Evolutionary conservation across 2,797 vertebrate species (phyloP), one percentile per base, ranked within the genome.

Genomic region (Trichosurus vulpecula): DNA sequence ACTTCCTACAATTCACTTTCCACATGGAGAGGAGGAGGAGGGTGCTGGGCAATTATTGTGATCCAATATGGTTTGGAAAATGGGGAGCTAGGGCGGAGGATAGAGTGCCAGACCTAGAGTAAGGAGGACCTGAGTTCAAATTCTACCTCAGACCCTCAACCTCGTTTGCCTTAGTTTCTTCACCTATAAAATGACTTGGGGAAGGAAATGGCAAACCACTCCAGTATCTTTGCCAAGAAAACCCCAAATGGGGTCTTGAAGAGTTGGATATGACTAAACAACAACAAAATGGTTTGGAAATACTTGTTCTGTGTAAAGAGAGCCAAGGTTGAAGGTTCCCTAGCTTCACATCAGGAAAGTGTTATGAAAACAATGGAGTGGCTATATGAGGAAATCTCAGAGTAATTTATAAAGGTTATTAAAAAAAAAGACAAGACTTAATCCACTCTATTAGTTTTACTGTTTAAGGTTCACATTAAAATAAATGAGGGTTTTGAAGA

Each of bases 361-460:
- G n/a, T 51, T 81, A 81, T 41, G 66, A 47, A 87, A 87, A 51
- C 41, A 51, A 87, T 4, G 13, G 74, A 47, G 74, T 41, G 74
- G 74, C 74, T 87, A 27, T 51, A 51, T 51, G 74, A 87, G 25
- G 41, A 87, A 87, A 87, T 87, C 41, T 87, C 22, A 1, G 74
- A 87, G 74, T 51, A 87, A 87, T 87, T 87, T 87, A 87, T 87
- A 87, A 87, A 87, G 74, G 74, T 87, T 87, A 51, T 87, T 87
- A 81, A 81, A 87, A 74, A 74, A 74, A 81, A 81, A 81, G 19
- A 81, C 41, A 25, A 87, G 41, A 51, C 74, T 51, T 87, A 47
- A 87, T 51, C 41, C 25, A 51, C 74, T 87, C 74, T 87, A 87
- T 87, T 87, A 87, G 74, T 87, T 87, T 87, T 87, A 47, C 74